These are phyloP conservation scores for Hestina assimilis DNA, from an alignment of 1,140 invertebrate genomes.

Conservation along the genomic window DNA sequence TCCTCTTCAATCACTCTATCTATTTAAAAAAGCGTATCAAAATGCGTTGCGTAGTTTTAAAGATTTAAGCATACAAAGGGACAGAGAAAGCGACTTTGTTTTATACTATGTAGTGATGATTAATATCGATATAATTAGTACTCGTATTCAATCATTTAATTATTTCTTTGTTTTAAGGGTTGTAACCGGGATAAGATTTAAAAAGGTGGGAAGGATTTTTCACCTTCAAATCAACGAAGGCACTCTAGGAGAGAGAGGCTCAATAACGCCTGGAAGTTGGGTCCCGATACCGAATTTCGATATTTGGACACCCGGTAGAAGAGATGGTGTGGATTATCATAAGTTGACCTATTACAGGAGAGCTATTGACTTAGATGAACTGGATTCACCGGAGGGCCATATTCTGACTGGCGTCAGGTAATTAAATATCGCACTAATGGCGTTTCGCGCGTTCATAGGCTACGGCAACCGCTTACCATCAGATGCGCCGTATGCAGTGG, in stretches of 20 bases:
- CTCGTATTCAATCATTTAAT: background rate
- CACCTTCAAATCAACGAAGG: conserved; percentile 91
- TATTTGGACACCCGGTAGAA: conserved; percentile 58
- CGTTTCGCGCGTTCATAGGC: too few relatives aligned
- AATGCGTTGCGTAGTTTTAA: too few relatives aligned
- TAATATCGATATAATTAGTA: background rate
- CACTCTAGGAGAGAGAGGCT: conserved; percentile 81
- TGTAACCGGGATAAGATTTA: conserved; percentile 86
- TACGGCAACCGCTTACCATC: too few relatives aligned
- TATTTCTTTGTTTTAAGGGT: conserved; percentile 78
- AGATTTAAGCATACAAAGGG: too few relatives aligned
- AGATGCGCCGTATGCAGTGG: too few relatives aligned
- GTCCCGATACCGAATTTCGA: conserved; percentile 81
- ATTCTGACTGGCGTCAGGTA: conserved; percentile 83
- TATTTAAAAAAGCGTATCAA: too few relatives aligned
- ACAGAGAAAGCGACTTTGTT: too few relatives aligned
- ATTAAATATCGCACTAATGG: too few relatives aligned
- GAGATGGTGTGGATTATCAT: conserved; percentile 84
- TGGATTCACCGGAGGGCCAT: conserved; percentile 80
- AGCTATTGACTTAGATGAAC: conserved; percentile 89
- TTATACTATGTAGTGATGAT: background rate
- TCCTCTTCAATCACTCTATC: too few relatives aligned
- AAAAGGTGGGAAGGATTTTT: conserved; percentile 86
- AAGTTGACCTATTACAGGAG: conserved; percentile 86
- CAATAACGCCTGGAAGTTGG: conserved; percentile 82